Evolutionary conservation across 2,797 vertebrate genomes (phyloP), one percentile per base, ranked within the genome.

Genomic region (Acipenser oxyrinchus): DNA sequence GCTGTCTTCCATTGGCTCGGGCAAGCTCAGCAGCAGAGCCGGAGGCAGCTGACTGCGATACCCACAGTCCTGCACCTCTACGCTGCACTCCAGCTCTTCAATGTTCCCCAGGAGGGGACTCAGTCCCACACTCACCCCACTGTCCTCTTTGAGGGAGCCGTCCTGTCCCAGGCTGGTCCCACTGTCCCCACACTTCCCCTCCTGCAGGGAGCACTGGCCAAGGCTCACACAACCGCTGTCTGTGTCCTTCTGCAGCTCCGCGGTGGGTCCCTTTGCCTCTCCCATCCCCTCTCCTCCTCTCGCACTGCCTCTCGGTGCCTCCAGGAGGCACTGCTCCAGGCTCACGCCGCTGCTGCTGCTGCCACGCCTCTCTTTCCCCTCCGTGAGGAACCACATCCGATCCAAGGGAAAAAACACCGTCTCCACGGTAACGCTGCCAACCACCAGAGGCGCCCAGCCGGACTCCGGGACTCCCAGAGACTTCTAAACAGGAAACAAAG

Each of bases 181-280:
- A 11, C 51, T n/a, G 1, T 8, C 8, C 1, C 69, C 62, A 11
- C 57, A 69, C 71, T 62, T 72, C 12, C 79, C 62, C 1, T 76
- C 73, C 70, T 69, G 71, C 37, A 74, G 65, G 5, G 80, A 75
- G 62, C 75, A 80, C 65, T 75, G 75, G 10, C 79, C 84, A 59
- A 88, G 67, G 70, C 88, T 90, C 55, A 75, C 87, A 57, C 77
- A 90, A 13, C 88, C 89, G 1, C 90, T 91, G 79, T 37, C 23
- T 37, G 23, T 37, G 23, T 91, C 89, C 6, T 87, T 84, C 60
- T 74, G 81, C 66, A 49, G 62, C 23, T 4, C 23, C 23, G 23
- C 23, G 23, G 23, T 37, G n/a, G 10, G 23, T 7, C 75, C 68
- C 63, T 71, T 75, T 67, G 68, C 69, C 52, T 77, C 69, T 3